Percentiles rank a stretch among this genome's conserved stretches.
phyloP scores from a whole-genome alignment of 92 coral and sea anemone species.

The Epizoanthus scotinus region DNA sequence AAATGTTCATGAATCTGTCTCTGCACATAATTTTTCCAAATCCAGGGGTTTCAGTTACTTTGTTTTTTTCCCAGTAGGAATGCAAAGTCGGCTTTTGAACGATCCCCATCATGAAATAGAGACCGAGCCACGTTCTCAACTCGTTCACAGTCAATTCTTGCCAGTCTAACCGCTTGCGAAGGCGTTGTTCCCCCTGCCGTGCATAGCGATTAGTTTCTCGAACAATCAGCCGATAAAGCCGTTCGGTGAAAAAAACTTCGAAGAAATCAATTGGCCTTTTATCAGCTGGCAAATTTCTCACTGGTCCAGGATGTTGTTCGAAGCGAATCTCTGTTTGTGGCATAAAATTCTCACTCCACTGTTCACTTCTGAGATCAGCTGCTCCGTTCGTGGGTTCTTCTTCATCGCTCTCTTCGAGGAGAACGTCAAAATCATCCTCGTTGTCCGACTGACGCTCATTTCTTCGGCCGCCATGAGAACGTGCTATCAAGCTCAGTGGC shows the following conservation, averaged over 20 bases:
- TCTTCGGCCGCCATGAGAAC: slow-evolving; percentile 14
- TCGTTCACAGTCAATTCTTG: slow-evolving; percentile 44
- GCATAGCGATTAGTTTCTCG: slow-evolving; percentile 49
- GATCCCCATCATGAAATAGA: slow-evolving; percentile 46
- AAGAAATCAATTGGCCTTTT: slow-evolving; percentile 44
- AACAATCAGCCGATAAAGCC: slow-evolving; percentile 38
- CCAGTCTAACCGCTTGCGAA: slow-evolving; percentile 30
- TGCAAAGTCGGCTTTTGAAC: slow-evolving; percentile 43
- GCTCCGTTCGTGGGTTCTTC: background rate
- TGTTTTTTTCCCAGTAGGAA: slow-evolving; percentile 46
- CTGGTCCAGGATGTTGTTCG: slow-evolving; percentile 34
- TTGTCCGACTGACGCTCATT: slow-evolving; percentile 35
- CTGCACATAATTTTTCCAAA: slow-evolving; percentile 47
- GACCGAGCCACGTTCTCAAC: slow-evolving; percentile 52
- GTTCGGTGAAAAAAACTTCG: slow-evolving; percentile 43
- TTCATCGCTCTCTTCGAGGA: slow-evolving; percentile 34
- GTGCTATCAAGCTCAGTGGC: slow-evolving; percentile 15
- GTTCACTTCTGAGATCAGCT: slow-evolving; percentile 4
- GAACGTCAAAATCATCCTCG: slow-evolving; percentile 31
- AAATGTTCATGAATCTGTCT: slow-evolving; percentile 47
- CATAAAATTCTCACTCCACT: slow-evolving; percentile 27
- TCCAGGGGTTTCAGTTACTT: slow-evolving; percentile 43
- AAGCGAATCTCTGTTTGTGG: slow-evolving; percentile 38
- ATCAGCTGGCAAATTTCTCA: slow-evolving; percentile 23
- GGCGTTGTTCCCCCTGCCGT: slow-evolving; percentile 25